Base-by-base conservation (phyloP, 2,113 vertebrate genomes). In the Pipa parva region DNA sequence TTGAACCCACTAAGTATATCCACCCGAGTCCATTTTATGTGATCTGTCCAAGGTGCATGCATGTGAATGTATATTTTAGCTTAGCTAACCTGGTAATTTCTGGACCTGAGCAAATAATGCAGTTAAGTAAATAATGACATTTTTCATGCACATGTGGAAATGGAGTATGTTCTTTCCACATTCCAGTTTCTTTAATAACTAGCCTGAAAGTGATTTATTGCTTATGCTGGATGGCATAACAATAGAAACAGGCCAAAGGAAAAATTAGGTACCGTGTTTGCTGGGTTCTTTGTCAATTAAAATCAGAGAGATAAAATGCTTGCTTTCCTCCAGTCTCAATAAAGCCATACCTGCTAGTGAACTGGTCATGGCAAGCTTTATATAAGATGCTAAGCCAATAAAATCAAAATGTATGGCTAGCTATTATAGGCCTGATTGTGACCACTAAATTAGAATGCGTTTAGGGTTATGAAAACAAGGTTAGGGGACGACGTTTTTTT, bases 361-460 rank as follows among this genome's bases (percentile, higher is more conserved):
- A 5, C 5, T 42, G 39, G 15, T 42, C 39, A 42, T 17, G 1
- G 39, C 12, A 7, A n/a, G 39, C 6, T 42, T 13, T 42, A 17
- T 42, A n/a, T 42, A 42, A 6, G 39, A 42, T 42, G 2, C 17
- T 7, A 42, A 3, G 1, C 13, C 6, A 42, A n/a, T 42, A 42
- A 42, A 15, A 10, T 13, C 13, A 42, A 42, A 42, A n/a, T 17
- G n/a, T 42, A 42, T 7, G 31, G 13, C 24, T 15, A 15, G 24
- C 1, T 36, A 64, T 33, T 25, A 33, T 24, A 20, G 15, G 42
- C 15, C 28, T 22, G 25, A 33, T 28, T 22, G 27, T 24, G 52
- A 64, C 37, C 37, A 21, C 63, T n/a, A 57, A 45, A 56, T 42
- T 46, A 57, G 52, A 27, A 56, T 57, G 28, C 21, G 26, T 9